Conservation (phyloP, 2,113 vertebrate genomes). For the Urocynchramus pylzowi region DNA sequence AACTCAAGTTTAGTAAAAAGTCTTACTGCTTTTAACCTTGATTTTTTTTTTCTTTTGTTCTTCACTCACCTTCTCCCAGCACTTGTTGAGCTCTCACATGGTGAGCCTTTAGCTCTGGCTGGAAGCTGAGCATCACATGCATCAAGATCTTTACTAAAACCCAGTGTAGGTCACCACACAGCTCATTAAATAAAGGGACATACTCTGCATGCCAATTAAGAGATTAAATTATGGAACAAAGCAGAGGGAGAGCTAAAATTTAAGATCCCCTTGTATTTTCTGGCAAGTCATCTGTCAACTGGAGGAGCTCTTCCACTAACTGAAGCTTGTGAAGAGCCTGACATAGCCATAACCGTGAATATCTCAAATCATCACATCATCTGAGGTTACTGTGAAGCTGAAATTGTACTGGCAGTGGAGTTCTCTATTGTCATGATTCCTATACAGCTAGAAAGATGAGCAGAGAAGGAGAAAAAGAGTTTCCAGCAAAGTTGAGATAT, state of each 20-base stretch:
- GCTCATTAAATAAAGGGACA: conserved; percentile 16
- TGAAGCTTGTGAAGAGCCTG: conserved; percentile 32
- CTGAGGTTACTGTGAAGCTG: conserved; percentile 11
- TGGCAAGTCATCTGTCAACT: conserved; percentile 34
- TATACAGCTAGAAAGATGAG: not conserved
- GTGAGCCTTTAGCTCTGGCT: not conserved
- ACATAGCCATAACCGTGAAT: not conserved
- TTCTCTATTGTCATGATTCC: conserved; percentile 32
- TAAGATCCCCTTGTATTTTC: conserved; percentile 40
- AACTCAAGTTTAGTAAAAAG: not conserved
- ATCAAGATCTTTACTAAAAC: not conserved
- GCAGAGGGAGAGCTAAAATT: conserved; percentile 10
- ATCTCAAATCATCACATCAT: conserved; percentile 7
- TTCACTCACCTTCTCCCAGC: not conserved
- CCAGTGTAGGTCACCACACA: conserved; percentile 15
- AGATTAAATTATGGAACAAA: conserved; percentile 47
- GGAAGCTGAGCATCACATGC: not conserved
- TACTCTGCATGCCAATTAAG: conserved; percentile 28
- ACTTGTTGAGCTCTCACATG: not conserved
- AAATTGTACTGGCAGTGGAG: conserved; percentile 25
- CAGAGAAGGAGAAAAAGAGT: not conserved
- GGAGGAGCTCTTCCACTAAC: not conserved
- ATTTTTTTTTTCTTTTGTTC: not conserved
- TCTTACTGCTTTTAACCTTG: not conserved
- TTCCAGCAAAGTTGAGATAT: not conserved